Base-by-base conservation (phyloP, 2,113 vertebrate species). In the Pogona vitticeps region DNA sequence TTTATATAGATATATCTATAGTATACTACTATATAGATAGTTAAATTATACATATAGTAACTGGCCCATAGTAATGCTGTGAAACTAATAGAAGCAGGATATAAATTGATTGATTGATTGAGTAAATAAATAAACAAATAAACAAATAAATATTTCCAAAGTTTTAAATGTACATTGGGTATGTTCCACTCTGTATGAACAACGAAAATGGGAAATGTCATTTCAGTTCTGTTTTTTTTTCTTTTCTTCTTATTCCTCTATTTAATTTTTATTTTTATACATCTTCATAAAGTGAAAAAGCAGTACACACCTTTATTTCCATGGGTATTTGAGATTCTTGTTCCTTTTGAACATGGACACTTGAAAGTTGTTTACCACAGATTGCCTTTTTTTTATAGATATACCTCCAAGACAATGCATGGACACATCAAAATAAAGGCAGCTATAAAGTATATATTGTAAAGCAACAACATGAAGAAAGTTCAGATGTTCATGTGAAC, bases 401-500 rank as follows among this genome's bases (percentile, higher is more conserved):
- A 31, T 21, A 75, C 17, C 13, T 71, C 33, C 38, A 79, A 10
- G 88, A 21, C 28, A 84, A 89, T 80, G 67, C 40, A 85, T 79
- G 73, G 78, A 78, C 56, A 83, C 3, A 76, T 85, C 80, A 85
- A 92, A 76, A 83, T 83, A 67, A 77, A 59, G 36, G 0, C 46
- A 46, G n/a, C 33, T 90, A 36, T 77, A n/a, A 58, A 83, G 28
- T 78, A 61, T 80, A 18, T 36, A 36, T 38, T 1, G 0, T 78
- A 58, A 21, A 68, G 28, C 68, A 56, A 76, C 23, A 86, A 83
- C 46, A 5, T 52, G 46, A 52, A 80, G 90, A 38, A 80, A 84
- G 68, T 21, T 9, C 70, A 72, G n/a, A 90, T 67, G 26, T 82
- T 82, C 83, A 1, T 83, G 14, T 76, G 72, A 75, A 92, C 88